Base-by-base conservation (phyloP, 1,140 invertebrate genomes). In the Cyrtorhinus lividipennis region DNA sequence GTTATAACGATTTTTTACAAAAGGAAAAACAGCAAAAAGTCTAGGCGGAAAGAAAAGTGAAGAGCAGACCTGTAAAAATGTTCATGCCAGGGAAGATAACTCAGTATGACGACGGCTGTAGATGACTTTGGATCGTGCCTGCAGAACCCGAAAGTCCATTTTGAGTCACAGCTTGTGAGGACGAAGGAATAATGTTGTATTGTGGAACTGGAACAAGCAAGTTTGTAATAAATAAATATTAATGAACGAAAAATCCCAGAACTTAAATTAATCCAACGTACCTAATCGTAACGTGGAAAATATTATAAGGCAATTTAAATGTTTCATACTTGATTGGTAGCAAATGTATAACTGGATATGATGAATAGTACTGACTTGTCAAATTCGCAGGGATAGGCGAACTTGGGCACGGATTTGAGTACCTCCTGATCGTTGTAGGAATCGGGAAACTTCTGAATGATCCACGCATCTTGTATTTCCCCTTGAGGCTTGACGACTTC, bases 101-200 rank as follows among this genome's bases (percentile, higher is more conserved):
- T 93, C 63, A 89, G 76, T 56, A 92, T 71, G 46, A 92, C 84
- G 68, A 91, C 75, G 62, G 87, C 83, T 45, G 85, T 85, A 71
- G 86, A 80, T 15, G 84, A 81, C 70, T 86, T 85, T 15, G 89
- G 87, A 75, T 93, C 87, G 72, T 94, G 90, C 48, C 92, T 84
- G 74, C 92, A 95, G 75, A 93, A 96, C 65, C 93, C 93, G 80
- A 93, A 96, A 38, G 89, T 92, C 83, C 90, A 96, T 79, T 94
- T 93, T 24, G 91, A 93, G 72, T 95, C 91, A 68, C 87, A 79
- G 69, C 87, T 91, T 20, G 94, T 96, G 66, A 96, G 75, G 26
- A 95, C 92, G 80, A 96, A 96, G 13, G 92, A 95, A 74, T 90
- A 93, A 71, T 90, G 85, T 69, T 90, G 85, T 18, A 90, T 85